Evolutionary conservation across 2,113 vertebrate species (phyloP).

Genomic region (Colinus virginianus): DNA sequence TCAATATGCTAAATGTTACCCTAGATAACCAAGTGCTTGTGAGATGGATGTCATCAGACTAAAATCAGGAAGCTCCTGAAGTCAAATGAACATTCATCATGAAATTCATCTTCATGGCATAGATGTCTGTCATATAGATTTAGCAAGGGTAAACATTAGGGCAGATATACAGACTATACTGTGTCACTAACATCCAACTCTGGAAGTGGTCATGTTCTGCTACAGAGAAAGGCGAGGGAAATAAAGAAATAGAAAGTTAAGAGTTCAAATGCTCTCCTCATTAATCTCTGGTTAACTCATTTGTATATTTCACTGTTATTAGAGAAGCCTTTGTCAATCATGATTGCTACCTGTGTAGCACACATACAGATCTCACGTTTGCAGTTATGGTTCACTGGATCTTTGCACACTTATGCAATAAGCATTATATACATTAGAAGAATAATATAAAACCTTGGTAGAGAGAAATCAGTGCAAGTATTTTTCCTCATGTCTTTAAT

Average conservation of each 20-base stretch:
- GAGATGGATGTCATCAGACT: not conserved
- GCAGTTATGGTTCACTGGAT: not conserved
- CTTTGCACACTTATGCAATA: not conserved
- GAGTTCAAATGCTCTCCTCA: not conserved
- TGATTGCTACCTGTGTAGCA: too few species aligned
- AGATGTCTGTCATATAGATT: accelerated
- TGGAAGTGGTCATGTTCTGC: not conserved
- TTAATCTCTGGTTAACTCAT: not conserved
- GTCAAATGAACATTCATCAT: accelerated
- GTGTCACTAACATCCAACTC: accelerated
- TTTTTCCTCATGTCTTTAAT: not conserved
- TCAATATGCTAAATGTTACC: not conserved
- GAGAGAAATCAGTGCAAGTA: not conserved
- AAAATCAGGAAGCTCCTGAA: not conserved
- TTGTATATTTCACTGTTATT: not conserved
- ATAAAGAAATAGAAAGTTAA: not conserved
- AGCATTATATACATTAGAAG: too few species aligned
- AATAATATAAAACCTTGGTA: not conserved
- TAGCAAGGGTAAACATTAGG: accelerated
- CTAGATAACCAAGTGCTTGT: too few species aligned
- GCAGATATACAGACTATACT: not conserved
- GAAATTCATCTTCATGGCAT: not conserved
- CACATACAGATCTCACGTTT: not conserved
- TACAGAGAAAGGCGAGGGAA: not conserved
- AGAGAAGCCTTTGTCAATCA: not conserved